Conservation (phyloP, 1,140 invertebrate species). For the Nilaparvata lugens region DNA sequence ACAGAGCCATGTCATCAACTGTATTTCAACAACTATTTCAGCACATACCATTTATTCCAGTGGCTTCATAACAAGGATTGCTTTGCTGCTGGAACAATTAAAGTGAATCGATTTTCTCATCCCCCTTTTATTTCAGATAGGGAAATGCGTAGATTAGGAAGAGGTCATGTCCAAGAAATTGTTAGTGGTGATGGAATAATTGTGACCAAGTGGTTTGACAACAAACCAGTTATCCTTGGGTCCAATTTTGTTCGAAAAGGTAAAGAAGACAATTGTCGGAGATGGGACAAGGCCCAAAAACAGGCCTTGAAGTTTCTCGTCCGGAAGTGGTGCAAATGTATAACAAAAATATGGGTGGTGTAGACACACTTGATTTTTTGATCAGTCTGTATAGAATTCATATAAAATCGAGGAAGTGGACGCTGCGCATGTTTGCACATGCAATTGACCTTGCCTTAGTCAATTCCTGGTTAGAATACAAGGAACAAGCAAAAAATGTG, state of each 20-base stretch:
- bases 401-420: constrained; percentile 29
- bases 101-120: constrained; percentile 10
- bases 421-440: constrained; percentile 28
- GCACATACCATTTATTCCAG: constrained; percentile 9
- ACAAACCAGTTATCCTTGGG: constrained; percentile 2
- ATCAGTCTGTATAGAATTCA: constrained; percentile 26
- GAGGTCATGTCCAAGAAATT: constrained; percentile 11
- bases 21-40: constrained; percentile 15
- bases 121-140: constrained; percentile 11
- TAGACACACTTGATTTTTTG: constrained; percentile 28
- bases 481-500: constrained; percentile 18
- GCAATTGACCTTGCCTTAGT: constrained; percentile 26
- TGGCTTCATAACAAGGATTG: constrained; percentile 5
- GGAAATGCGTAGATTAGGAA: constrained; percentile 1
- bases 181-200: constrained; percentile 13
- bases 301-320: constrained; percentile 21
- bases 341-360: constrained; percentile 31
- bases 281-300: constrained; percentile 30
- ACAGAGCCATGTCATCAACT: neutral
- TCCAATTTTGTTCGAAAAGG: constrained; percentile 20
- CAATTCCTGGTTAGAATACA: constrained; percentile 30
- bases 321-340: constrained; percentile 28
- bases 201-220: constrained; percentile 20
- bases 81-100: constrained; percentile 11
- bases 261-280: constrained; percentile 16